phyloP scores from a whole-genome alignment of 2,888 invertebrate genomes.

The Pomacea canaliculata region DNA sequence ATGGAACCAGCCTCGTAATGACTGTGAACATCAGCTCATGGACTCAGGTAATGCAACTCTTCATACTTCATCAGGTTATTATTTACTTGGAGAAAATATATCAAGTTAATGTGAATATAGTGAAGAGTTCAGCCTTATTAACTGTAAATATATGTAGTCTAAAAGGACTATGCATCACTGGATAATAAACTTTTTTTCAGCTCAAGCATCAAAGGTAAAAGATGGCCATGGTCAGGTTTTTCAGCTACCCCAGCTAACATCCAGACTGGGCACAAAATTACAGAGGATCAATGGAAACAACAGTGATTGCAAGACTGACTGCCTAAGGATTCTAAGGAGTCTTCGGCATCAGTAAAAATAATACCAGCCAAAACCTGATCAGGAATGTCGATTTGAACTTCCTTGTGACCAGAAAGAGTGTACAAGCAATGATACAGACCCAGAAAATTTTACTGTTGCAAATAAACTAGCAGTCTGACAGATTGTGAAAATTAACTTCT shows the following conservation, averaged over 20 bases:
- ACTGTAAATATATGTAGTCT: too few relatives aligned
- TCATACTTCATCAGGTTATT: not conserved
- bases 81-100: not conserved
- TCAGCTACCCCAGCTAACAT: constrained; percentile 55
- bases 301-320: constrained; percentile 49
- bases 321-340: not conserved
- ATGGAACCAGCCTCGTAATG: constrained; percentile 50
- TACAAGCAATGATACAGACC: too few relatives aligned
- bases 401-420: too few relatives aligned
- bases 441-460: too few relatives aligned
- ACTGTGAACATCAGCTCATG: constrained; percentile 7
- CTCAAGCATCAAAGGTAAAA: constrained; percentile 57
- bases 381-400: too few relatives aligned
- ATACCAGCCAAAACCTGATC: too few relatives aligned
- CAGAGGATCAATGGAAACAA: constrained; percentile 63
- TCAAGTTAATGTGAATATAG: not conserved
- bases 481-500: too few relatives aligned
- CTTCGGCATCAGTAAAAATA: too few relatives aligned
- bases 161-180: not conserved
- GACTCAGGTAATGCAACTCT: constrained; percentile 29
- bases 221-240: constrained; percentile 62
- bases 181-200: constrained; percentile 33
- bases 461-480: too few relatives aligned
- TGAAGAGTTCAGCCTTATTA: too few relatives aligned
- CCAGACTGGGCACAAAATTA: constrained; percentile 60